phyloP scores from a whole-genome alignment of 2,797 vertebrate species.

The Sternotherus odoratus region DNA sequence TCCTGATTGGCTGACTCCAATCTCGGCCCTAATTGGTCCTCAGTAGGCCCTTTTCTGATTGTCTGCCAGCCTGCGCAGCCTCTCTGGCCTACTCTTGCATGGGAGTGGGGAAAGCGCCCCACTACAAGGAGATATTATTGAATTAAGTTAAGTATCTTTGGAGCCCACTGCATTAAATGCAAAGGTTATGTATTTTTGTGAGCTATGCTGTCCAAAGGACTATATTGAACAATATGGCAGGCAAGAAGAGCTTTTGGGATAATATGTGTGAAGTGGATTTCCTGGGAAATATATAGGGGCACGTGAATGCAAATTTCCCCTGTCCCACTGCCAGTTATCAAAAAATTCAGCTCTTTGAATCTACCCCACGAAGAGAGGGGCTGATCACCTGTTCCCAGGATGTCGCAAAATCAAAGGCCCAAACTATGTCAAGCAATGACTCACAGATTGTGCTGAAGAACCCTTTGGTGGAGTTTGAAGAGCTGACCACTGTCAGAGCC shows the following conservation, averaged over 20 bases:
- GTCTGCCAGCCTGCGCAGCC: too few species aligned
- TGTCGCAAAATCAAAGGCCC: too few species aligned
- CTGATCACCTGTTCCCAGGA: too few species aligned
- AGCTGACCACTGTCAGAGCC: background rate
- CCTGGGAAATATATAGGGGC: background rate
- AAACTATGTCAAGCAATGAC: background rate
- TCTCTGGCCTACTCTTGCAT: too few species aligned
- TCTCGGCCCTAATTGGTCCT: too few species aligned
- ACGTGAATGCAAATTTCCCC: background rate
- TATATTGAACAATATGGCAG: too few species aligned
- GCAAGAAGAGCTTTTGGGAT: background rate
- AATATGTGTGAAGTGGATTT: background rate
- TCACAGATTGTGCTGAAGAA: background rate
- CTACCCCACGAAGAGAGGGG: background rate
- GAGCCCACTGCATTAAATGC: background rate
- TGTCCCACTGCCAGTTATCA: background rate
- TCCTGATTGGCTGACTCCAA: too few species aligned
- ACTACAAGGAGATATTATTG: background rate
- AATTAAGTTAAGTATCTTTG: background rate
- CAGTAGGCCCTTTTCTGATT: too few species aligned
- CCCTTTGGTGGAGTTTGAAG: background rate
- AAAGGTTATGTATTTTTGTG: background rate
- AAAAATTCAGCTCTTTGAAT: background rate
- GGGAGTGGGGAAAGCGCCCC: too few species aligned
- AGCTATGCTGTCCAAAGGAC: background rate